phyloP scores from a whole-genome alignment of 1,140 invertebrate genomes.

The Nasonia vitripennis region DNA sequence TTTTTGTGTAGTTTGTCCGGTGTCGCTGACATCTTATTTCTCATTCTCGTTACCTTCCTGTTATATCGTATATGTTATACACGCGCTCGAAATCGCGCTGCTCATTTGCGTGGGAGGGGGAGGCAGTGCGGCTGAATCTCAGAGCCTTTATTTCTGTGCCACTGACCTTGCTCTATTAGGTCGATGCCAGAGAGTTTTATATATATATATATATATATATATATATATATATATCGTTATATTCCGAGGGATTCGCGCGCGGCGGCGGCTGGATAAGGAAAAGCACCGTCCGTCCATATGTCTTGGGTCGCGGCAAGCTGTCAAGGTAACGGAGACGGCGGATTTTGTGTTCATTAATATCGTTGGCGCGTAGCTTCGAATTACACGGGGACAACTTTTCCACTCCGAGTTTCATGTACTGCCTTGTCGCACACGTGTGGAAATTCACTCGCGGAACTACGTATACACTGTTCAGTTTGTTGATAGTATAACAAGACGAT shows the following conservation, averaged over 20 bases:
- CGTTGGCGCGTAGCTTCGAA: background rate
- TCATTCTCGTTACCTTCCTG: too few species aligned
- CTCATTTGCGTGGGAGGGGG: too few species aligned
- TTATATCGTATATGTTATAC: too few species aligned
- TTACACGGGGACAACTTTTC: background rate
- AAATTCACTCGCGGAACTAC: background rate
- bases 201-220: too few species aligned
- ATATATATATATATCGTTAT: too few species aligned
- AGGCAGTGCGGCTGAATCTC: background rate
- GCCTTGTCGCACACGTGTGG: background rate
- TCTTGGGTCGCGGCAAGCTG: background rate
- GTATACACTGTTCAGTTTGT: background rate
- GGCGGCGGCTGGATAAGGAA: background rate
- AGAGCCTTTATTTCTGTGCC: slow-evolving; percentile 9
- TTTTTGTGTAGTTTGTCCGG: too few species aligned
- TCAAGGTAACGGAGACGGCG: background rate
- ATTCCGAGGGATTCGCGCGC: background rate
- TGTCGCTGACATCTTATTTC: too few species aligned
- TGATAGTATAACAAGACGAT: background rate
- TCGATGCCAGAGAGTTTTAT: background rate
- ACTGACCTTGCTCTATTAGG: slow-evolving; percentile 27
- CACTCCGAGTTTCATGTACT: background rate
- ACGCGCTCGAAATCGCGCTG: too few species aligned
- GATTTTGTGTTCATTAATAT: background rate
- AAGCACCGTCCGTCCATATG: background rate